Conservation (phyloP, 2,888 invertebrate species). For the Cheilosia urbana region DNA sequence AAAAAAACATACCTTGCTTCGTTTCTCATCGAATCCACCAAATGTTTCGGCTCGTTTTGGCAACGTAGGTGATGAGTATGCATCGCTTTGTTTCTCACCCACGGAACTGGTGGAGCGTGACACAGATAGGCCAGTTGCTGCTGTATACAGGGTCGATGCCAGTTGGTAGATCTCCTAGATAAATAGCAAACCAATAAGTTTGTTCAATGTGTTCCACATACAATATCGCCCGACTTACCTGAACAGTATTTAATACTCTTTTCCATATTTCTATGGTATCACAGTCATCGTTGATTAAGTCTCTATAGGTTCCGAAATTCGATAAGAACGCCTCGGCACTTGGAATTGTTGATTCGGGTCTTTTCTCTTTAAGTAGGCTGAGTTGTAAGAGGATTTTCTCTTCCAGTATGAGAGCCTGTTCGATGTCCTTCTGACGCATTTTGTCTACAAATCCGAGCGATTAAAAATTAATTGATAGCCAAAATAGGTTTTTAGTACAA, state of each 20-base stretch:
- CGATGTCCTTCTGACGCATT: slow-evolving; percentile 93
- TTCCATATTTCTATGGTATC: slow-evolving; percentile 93
- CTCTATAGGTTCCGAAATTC: slow-evolving; percentile 86
- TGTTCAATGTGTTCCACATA: background rate
- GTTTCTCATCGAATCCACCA: slow-evolving; percentile 93
- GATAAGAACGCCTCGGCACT: slow-evolving; percentile 83
- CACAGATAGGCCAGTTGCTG: slow-evolving; percentile 88
- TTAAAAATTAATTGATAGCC: background rate
- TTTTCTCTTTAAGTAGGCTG: slow-evolving; percentile 87
- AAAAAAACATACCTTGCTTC: slow-evolving; percentile 80
- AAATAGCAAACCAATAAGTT: background rate
- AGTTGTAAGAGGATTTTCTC: slow-evolving; percentile 94
- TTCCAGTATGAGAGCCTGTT: slow-evolving; percentile 93
- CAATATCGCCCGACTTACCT: slow-evolving; percentile 63
- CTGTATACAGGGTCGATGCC: slow-evolving; percentile 89
- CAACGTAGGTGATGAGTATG: slow-evolving; percentile 93
- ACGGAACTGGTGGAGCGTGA: slow-evolving; percentile 97
- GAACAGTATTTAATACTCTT: slow-evolving; percentile 86
- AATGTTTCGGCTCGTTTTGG: slow-evolving; percentile 98
- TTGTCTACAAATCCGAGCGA: slow-evolving; percentile 86
- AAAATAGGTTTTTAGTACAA: background rate
- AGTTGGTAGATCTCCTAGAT: slow-evolving; percentile 88
- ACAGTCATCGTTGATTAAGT: slow-evolving; percentile 90
- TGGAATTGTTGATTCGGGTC: slow-evolving; percentile 84
- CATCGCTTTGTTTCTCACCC: slow-evolving; percentile 94